These are phyloP conservation scores for Drosophila lowei DNA, from an alignment of 1,140 invertebrate species.

Conservation along the genomic window DNA sequence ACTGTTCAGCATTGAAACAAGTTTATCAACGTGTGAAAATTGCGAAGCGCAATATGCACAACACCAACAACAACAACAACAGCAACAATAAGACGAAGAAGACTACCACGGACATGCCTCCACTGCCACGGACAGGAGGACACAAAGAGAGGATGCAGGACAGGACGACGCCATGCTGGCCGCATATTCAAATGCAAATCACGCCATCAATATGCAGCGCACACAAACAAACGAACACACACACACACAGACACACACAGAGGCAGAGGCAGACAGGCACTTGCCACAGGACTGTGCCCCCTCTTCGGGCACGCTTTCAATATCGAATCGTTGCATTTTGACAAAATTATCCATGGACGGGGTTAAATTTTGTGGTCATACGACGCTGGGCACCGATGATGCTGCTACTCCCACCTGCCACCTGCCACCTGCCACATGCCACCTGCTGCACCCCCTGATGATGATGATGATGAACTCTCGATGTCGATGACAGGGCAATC, in stretches of 20 bases:
- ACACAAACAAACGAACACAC: slow-evolving; percentile 21
- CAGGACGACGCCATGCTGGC: slow-evolving; percentile 42
- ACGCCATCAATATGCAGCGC: slow-evolving; percentile 77
- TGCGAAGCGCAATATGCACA: slow-evolving; percentile 65
- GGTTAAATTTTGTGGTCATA: slow-evolving; percentile 64
- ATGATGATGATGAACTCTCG: slow-evolving; percentile 36
- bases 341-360: slow-evolving; percentile 73
- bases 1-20: slow-evolving; percentile 65
- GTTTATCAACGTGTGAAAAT: slow-evolving; percentile 81
- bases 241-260: background rate
- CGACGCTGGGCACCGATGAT: slow-evolving; percentile 22
- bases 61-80: slow-evolving; percentile 37
- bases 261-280: background rate
- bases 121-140: no score
- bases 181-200: slow-evolving; percentile 80
- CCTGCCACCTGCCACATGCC: no score
- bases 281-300: background rate
- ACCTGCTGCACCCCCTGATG: background rate
- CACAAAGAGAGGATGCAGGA: slow-evolving; percentile 1
- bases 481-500: slow-evolving; percentile 39
- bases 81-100: slow-evolving; percentile 15
- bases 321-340: slow-evolving; percentile 71
- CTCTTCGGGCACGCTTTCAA: slow-evolving; percentile 12
- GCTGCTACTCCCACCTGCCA: no score
- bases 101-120: no score